Conservation (phyloP, 53 echinoderm and acorn worm species). For the Henricia sp. region DNA sequence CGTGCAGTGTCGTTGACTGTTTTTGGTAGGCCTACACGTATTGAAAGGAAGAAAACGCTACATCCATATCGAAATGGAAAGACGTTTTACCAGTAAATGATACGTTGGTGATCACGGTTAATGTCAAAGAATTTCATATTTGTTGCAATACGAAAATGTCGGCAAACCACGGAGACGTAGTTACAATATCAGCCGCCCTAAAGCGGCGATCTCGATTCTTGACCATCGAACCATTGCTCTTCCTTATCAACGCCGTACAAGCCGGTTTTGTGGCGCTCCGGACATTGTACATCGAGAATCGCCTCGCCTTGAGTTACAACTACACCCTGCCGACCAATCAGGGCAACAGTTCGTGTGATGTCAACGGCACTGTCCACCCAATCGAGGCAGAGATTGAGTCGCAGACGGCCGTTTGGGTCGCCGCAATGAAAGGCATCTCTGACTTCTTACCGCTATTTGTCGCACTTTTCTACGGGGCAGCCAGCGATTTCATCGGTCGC, state of each 20-base stretch:
- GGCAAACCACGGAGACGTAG: not conserved
- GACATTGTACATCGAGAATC: slow-evolving; percentile 63
- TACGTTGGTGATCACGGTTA: too few species aligned
- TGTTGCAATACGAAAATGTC: not conserved
- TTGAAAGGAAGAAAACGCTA: too few species aligned
- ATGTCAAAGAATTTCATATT: too few species aligned
- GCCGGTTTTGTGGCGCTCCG: slow-evolving; percentile 59
- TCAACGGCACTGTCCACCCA: slow-evolving; percentile 33
- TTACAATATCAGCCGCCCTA: not conserved
- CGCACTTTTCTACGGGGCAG: slow-evolving; percentile 43
- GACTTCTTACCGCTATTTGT: slow-evolving; percentile 48
- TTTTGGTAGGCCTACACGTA: too few species aligned
- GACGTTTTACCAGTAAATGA: too few species aligned
- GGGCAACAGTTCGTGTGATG: slow-evolving; percentile 46
- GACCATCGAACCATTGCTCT: slow-evolving; percentile 55
- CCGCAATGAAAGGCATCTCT: slow-evolving; percentile 62
- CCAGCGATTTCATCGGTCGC: slow-evolving; percentile 67
- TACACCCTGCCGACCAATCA: slow-evolving; percentile 53
- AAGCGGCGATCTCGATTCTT: slow-evolving; percentile 7
- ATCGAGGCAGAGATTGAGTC: slow-evolving; percentile 56
- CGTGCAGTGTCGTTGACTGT: too few species aligned
- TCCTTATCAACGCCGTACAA: slow-evolving; percentile 58
- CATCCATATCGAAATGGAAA: too few species aligned
- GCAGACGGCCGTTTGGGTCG: slow-evolving; percentile 70
- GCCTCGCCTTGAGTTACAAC: slow-evolving; percentile 57